A percentile compares a stretch with the other conserved stretches of the same genome.
Evolutionary conservation across 64 coral and sea anemone species (phyloP).

Genomic region (Hydrozoanthus tunicans): DNA sequence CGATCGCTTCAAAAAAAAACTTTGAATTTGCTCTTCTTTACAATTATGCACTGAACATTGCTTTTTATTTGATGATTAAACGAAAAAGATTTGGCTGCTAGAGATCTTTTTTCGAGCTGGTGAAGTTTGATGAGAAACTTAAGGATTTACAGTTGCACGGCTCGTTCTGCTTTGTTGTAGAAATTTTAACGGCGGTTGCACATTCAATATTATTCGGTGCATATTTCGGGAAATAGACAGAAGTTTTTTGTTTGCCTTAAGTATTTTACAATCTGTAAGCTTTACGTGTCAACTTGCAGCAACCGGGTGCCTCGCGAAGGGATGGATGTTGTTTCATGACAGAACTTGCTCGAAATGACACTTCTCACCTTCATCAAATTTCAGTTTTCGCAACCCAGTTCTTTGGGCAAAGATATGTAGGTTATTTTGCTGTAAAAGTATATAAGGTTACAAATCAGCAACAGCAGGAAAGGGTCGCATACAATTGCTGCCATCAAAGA

Average conservation of each 20-base stretch:
- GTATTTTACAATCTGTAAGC: neutral
- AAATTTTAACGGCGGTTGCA: neutral
- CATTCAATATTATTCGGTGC: neutral
- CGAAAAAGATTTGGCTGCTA: no score
- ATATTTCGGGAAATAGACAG: neutral
- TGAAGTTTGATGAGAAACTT: no score
- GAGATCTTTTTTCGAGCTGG: no score
- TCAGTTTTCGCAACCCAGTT: conserved; percentile 43
- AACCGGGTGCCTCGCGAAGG: neutral
- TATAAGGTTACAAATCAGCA: conserved; percentile 21
- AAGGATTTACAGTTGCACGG: no score
- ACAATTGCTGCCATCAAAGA: neutral
- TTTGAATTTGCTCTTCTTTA: neutral
- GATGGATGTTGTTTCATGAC: conserved; percentile 21
- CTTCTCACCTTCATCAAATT: conserved; percentile 10
- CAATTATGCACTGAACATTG: neutral
- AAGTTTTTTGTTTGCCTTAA: neutral
- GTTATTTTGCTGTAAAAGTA: neutral
- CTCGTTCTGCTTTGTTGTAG: neutral
- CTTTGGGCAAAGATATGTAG: neutral
- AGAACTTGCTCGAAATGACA: conserved; percentile 43
- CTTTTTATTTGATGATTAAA: neutral
- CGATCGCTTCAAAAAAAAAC: neutral
- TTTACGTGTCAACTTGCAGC: neutral
- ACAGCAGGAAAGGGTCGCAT: neutral